Base-by-base conservation (phyloP, 2,797 vertebrate species). In the Anguilla megastoma region DNA sequence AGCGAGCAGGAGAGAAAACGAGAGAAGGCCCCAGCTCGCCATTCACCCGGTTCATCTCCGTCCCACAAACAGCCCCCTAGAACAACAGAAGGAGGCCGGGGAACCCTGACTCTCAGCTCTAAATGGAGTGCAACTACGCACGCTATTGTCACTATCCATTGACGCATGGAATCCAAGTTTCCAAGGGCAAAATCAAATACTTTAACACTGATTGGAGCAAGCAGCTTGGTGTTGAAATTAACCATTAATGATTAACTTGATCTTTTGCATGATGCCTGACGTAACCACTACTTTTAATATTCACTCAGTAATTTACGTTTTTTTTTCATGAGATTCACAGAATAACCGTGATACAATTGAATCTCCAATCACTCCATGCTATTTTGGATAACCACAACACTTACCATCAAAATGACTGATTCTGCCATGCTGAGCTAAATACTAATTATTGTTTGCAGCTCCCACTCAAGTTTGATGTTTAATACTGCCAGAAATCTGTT, bases 1-100 rank as follows among this genome's bases (percentile, higher is more conserved):
- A 93, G 91, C 93, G 91, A 92, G 93, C 94, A 45, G 21, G 90
- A 92, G 90, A 93, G 93, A 94, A 94, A 95, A 85, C 63, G 93
- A 94, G 95, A 95, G 87, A 85, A 69, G 89, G 89, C 90, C 85
- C 63, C 30, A 41, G 33, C 52, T 83, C 52, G 3, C 3, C 12
- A 45, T 85, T 85, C 41, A 27, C 21, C 69, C 66, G 8, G 41
- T 50, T 12, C 84, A 16, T 36, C 33, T 33, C 82, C 66, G 24
- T 83, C 80, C 33, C 16, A 50, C 63, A 87, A 52, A 74, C 50
- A 58, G 12, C 41, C 58, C 30, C 24, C 33, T 4, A 69, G 36
- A 50, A 16, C 66, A 50, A 24, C 7, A 85, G 27, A 36, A 36
- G 48, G 52, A 52, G 36, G 79, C 50, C 30, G 30, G 52, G 27